Evolutionary conservation across 1,140 invertebrate genomes (phyloP).

Genomic region (Drosophila lowei): DNA sequence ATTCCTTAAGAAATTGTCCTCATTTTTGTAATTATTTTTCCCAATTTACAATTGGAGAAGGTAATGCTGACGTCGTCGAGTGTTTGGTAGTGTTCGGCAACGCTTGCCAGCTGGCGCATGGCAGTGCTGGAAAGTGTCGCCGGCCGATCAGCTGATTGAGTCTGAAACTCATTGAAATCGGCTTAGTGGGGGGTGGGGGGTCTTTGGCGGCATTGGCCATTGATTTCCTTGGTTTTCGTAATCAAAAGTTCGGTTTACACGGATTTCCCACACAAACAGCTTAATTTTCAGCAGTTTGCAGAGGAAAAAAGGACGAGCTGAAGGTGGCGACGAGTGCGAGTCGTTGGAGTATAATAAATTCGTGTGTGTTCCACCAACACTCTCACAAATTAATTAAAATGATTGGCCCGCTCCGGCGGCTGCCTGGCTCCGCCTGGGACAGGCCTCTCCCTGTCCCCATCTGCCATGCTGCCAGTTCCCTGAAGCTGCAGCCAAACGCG

Average conservation of each 20-base stretch:
- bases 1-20: too few relatives aligned
- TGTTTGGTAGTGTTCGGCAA: too few relatives aligned
- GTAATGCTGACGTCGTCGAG: too few relatives aligned
- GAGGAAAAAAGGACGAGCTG: slow-evolving; percentile 11
- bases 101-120: neutral
- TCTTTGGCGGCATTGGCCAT: slow-evolving; percentile 25
- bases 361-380: slow-evolving; percentile 79
- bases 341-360: slow-evolving; percentile 81
- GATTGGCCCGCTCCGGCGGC: slow-evolving; percentile 72
- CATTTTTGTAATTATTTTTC: too few relatives aligned
- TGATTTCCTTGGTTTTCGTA: slow-evolving; percentile 79
- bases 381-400: slow-evolving; percentile 83
- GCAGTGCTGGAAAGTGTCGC: too few relatives aligned
- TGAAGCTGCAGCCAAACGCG: slow-evolving; percentile 26
- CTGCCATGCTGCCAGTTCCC: neutral
- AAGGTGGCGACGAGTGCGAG: neutral
- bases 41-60: too few relatives aligned
- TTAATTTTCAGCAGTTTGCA: slow-evolving; percentile 73
- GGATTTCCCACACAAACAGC: slow-evolving; percentile 59
- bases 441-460: neutral
- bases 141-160: too few relatives aligned
- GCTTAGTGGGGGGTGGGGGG: neutral
- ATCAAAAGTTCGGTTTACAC: slow-evolving; percentile 78
- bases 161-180: too few relatives aligned
- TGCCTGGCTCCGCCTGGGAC: slow-evolving; percentile 7